Evolutionary conservation across 2,113 vertebrate species (phyloP).

Genomic region (Anhinga anhinga): DNA sequence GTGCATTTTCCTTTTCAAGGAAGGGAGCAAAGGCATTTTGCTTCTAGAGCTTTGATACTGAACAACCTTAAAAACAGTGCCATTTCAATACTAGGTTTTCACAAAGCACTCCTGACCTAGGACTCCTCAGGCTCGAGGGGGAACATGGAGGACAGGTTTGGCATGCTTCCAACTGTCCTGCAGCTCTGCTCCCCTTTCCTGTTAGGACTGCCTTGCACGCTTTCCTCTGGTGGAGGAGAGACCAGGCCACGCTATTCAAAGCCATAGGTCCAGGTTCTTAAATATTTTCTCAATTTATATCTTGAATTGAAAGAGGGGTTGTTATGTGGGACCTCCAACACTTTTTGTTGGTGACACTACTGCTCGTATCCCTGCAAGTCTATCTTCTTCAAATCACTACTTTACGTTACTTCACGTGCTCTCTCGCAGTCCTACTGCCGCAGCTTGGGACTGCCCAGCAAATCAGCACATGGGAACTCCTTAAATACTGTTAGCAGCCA

Average conservation of each 20-base stretch:
- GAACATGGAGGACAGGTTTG: neutral
- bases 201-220: neutral
- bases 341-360: neutral
- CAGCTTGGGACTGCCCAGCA: neutral
- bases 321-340: neutral
- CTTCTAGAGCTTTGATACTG: neutral
- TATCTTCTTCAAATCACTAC: neutral
- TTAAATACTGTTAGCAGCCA: neutral
- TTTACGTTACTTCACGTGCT: neutral
- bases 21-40: neutral
- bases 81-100: neutral
- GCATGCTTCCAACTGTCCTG: neutral
- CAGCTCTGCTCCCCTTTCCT: neutral
- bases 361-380: neutral
- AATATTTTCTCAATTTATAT: neutral
- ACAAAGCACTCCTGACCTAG: neutral
- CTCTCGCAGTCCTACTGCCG: neutral
- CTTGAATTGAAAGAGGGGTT: neutral
- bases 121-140: neutral
- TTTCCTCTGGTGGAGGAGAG: neutral
- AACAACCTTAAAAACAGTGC: neutral
- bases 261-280: neutral
- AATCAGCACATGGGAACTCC: neutral
- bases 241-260: accelerated
- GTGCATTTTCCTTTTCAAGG: neutral